phyloP scores from a whole-genome alignment of 2,888 invertebrate genomes.

The Caenorhabditis sp. region DNA sequence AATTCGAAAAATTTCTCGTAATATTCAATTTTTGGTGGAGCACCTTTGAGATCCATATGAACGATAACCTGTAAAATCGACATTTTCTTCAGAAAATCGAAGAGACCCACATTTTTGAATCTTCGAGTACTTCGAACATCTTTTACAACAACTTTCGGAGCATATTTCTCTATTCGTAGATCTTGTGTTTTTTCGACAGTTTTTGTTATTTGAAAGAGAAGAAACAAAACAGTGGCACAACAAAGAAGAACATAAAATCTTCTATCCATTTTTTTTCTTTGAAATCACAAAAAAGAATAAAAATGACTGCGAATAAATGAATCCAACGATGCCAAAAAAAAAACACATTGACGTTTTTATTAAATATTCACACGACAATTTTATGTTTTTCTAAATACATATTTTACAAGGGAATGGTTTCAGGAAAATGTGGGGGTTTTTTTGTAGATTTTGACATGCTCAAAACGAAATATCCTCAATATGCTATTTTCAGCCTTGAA shows the following conservation, averaged over 20 bases:
- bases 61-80: conserved; percentile 59
- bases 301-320: too few relatives aligned
- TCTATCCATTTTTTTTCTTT: not conserved
- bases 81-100: too few relatives aligned
- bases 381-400: too few relatives aligned
- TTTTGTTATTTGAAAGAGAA: not conserved
- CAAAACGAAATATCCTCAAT: too few relatives aligned
- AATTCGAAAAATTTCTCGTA: conserved; percentile 57
- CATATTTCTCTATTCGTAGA: conserved; percentile 12
- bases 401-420: too few relatives aligned
- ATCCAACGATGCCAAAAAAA: too few relatives aligned
- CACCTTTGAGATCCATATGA: conserved; percentile 71
- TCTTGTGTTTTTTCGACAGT: not conserved
- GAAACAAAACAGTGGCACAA: not conserved
- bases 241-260: not conserved
- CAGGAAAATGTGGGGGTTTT: too few relatives aligned
- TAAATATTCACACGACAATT: too few relatives aligned
- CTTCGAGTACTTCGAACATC: conserved; percentile 5
- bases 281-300: too few relatives aligned
- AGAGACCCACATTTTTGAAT: conserved; percentile 26
- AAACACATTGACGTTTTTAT: too few relatives aligned
- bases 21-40: conserved; percentile 63
- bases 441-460: too few relatives aligned
- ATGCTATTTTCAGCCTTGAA: too few relatives aligned
- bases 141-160: not conserved